Evolutionary conservation across 1,140 invertebrate species (phyloP), one percentile per base, ranked within the genome.

Genomic region (Drosophila funebris): DNA sequence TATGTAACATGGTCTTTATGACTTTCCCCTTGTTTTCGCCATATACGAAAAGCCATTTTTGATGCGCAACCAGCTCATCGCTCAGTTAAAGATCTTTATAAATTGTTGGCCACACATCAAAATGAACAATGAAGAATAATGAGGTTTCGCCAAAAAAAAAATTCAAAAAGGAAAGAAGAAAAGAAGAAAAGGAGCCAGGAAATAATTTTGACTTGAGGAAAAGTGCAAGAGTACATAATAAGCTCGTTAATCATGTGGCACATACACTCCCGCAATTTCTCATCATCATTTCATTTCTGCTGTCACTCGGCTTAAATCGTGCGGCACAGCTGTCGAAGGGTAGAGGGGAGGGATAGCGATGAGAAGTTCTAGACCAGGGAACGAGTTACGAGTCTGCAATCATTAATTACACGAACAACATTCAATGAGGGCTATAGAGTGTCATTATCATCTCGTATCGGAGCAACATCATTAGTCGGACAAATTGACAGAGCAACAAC

Each of bases 61-160:
- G 16, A 18, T 18, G 39, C 20, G 9, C 18, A 11, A 2, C 1
- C 20, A 22, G 5, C 9, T 24, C 43, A 44, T 16, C 1, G 8
- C n/a, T 6, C 11, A 29, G 6, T 48, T 22, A 16, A 61, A 62
- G 22, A 44, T 64, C 14, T 58, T 50, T 43, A 82, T 78, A 69
- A 77, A 77, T 73, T 60, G 14, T 22, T 57, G 14, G 54, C 41
- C 70, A 75, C 66, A 83, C 71, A 64, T 63, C 31, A 57, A 74
- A 74, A 62, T 53, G 57, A 79, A 69, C 80, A 84, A 85, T 72
- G 63, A 80, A 85, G 76, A 84, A 56, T 70, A 85, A 85, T 84
- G 71, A 76, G 67, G 37, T 52, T 50, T 36, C 9, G 79, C 27
- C 74, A 64, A 69, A 62, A 69, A 61, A 69, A 63, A 41, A 64